These are phyloP conservation scores for Nebria brevicollis DNA, from an alignment of 2,888 invertebrate species.

Conservation along the genomic window DNA sequence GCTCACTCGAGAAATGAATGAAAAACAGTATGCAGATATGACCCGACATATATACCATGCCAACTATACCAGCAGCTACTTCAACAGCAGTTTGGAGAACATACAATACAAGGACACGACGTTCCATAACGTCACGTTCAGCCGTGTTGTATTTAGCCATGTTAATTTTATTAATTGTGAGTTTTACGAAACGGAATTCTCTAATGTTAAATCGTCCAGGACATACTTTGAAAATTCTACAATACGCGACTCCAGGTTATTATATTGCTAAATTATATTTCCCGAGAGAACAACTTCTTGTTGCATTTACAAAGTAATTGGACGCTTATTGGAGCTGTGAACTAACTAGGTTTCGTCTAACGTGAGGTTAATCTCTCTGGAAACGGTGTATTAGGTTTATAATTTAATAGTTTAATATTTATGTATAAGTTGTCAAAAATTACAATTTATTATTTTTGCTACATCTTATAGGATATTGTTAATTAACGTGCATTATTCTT, in stretches of 20 bases:
- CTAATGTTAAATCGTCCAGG: slow-evolving; percentile 76
- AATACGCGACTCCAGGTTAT: slow-evolving; percentile 73
- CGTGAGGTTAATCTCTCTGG: too few relatives aligned
- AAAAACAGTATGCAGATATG: slow-evolving; percentile 56
- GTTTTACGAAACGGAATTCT: slow-evolving; percentile 75
- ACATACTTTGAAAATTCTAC: slow-evolving; percentile 72
- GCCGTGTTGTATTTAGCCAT: slow-evolving; percentile 76
- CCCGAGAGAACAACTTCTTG: not conserved
- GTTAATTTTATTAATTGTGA: slow-evolving; percentile 77
- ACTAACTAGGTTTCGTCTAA: too few relatives aligned
- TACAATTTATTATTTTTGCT: too few relatives aligned
- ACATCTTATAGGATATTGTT: too few relatives aligned
- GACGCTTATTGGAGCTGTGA: too few relatives aligned
- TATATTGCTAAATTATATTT: not conserved
- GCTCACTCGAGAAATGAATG: slow-evolving; percentile 64
- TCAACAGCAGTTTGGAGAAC: slow-evolving; percentile 74
- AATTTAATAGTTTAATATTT: too few relatives aligned
- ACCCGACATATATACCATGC: slow-evolving; percentile 54
- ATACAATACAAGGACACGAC: slow-evolving; percentile 69
- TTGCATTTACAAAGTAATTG: not conserved
- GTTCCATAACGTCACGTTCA: slow-evolving; percentile 74
- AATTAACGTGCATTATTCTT: too few relatives aligned
- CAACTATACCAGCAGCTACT: slow-evolving; percentile 59
- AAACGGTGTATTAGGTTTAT: too few relatives aligned
- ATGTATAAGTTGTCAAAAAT: too few relatives aligned